Evolutionary conservation across 2,797 vertebrate species (phyloP).

Genomic region (Halcyon smyrnensis): DNA sequence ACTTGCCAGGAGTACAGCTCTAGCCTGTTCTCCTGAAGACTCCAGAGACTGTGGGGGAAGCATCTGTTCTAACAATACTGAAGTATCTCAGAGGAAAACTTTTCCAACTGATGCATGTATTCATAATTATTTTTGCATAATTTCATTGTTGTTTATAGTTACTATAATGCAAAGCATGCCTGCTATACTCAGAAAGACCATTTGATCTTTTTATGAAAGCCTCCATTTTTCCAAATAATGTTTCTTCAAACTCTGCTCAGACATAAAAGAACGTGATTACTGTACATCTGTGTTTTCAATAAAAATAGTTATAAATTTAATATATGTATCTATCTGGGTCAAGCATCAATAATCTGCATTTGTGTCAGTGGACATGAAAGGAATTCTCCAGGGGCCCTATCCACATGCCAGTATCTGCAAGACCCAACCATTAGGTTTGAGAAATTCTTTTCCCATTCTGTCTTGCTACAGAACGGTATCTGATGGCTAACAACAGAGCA

Average conservation of each 20-base stretch:
- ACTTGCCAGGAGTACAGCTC: not conserved
- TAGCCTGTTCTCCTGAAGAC: conserved; percentile 16
- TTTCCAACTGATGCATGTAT: conserved; percentile 68
- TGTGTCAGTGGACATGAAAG: not conserved
- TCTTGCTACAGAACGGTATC: not conserved
- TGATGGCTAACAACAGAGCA: not conserved
- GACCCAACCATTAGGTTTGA: not conserved
- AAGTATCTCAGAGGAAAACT: conserved; percentile 61
- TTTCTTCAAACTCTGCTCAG: not conserved
- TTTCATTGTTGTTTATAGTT: conserved; percentile 22
- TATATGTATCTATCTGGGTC: not conserved
- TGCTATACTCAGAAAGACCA: not conserved
- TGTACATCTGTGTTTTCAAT: not conserved
- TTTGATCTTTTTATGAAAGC: not conserved
- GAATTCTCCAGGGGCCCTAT: not conserved
- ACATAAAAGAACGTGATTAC: not conserved
- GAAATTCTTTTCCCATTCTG: not conserved
- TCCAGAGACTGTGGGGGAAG: conserved; percentile 49
- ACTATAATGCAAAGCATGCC: not conserved
- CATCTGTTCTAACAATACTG: conserved; percentile 62
- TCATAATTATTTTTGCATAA: conserved; percentile 56
- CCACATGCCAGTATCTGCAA: not conserved
- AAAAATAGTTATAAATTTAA: not conserved
- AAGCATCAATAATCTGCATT: not conserved
- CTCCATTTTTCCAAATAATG: conserved; percentile 4